Base-by-base conservation (phyloP, 1,140 invertebrate species). In the Lasioglossum albipes region DNA sequence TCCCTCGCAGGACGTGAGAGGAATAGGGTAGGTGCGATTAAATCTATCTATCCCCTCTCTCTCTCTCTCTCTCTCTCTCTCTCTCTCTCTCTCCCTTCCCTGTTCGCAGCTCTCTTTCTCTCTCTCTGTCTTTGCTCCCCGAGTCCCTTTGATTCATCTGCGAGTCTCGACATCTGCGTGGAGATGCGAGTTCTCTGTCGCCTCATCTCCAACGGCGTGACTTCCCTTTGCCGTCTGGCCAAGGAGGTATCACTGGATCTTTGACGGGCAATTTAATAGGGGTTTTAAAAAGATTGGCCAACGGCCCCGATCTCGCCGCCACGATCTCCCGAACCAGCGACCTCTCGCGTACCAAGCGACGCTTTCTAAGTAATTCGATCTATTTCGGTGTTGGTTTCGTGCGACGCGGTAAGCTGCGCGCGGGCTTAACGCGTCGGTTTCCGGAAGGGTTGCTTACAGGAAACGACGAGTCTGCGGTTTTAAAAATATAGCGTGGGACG, bases 1-100 rank as follows among this genome's bases (percentile, higher is more conserved):
- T 71, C 66, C 52, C 54, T 79, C 75, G 54, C 31, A n/a, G 70
- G 77, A 80, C 84, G 82, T 65, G 81, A 79, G 75, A 69, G 64
- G 79, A 86, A 86, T 86, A 75, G 77, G 81, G 65, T 85, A 52
- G 31, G 31, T 66, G 72, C 70, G 76, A 86, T 86, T 86, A 86
- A 80, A 85, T 79, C 80, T 72, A 59, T 16, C 72, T 42, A 12
- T 85, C 75, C 49, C 79, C 45, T 12, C 45, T 49, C 45, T 49
- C 10, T 49, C 45, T 36, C 31, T 16, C 45, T 79, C 49, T 22
- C 45, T 20, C 18, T 18, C 64, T 52, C 49, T 22, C 36, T 65
- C 62, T 74, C 64, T 45, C n/a, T n/a, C n/a, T 57, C 41, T 31
- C 64, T 61, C 49, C 42, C n/a, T 12, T 45, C 22, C 18, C 57